Evolutionary conservation across 2,797 vertebrate genomes (phyloP), one percentile per base, ranked within the genome.

Genomic region (Gambusia yucatana): DNA sequence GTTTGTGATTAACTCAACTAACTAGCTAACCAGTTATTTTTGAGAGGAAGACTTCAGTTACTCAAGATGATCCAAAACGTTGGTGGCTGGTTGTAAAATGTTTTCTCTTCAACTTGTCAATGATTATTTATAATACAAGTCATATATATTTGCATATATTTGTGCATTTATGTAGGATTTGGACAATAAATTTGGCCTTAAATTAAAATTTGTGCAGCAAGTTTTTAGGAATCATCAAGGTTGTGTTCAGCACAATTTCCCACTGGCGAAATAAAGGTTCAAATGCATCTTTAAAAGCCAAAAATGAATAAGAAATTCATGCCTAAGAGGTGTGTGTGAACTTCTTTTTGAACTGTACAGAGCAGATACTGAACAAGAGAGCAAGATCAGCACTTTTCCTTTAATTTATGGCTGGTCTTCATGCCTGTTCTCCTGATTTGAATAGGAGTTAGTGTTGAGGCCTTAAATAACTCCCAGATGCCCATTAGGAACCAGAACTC

Each of bases 381-480:
- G 83, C 86, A 87, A 83, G 83, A 93, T 92, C 87, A 92, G 90
- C 90, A 89, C 87, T 76, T 90, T 89, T 84, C 82, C 78, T 3
- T 82, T 93, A 91, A 96, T 94, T 95, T 94, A 92, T 88, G 88
- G 79, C 81, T 87, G 85, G 90, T 94, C 92, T 92, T 93, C 86
- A 90, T 88, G 89, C 90, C 86, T 84, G 90, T 94, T 90, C 92
- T 82, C 82, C 63, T 52, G 87, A 94, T 95, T 93, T 92, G 93
- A 94, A 90, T 72, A 77, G 77, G 77, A 91, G 93, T 93, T 93
- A 86, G 88, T 74, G 86, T 79, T 84, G 73, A 75, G 85, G 88
- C 90, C 84, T 86, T 93, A 94, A 95, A 95, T 95, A 93, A 94
- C 93, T 83, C 87, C 87, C 82, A 76, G 91, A 87, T 77, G 89